Conservation (phyloP, 2,797 vertebrate genomes). For the Micromesistius poutassou region DNA sequence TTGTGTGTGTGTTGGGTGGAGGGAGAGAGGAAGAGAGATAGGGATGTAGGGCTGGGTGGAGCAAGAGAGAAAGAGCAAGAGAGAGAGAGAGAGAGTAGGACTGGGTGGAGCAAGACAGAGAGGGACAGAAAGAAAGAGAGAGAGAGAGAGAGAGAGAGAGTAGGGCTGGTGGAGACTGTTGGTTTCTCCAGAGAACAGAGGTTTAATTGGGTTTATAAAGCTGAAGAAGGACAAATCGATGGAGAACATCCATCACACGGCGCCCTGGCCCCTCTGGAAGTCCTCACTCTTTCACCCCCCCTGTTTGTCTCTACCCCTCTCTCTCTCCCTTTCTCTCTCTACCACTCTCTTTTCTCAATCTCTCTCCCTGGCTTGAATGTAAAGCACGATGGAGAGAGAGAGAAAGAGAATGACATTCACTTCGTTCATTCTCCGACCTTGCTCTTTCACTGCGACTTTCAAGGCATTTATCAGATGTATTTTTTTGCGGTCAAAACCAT, state of each 20-base stretch:
- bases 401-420: too few relatives aligned
- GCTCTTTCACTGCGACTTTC: too few relatives aligned
- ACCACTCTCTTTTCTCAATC: too few relatives aligned
- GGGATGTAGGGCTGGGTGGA: too few relatives aligned
- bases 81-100: conserved; percentile 33
- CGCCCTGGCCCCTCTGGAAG: conserved; percentile 43
- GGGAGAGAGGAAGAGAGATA: not conserved
- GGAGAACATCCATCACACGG: conserved; percentile 60
- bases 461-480: too few relatives aligned
- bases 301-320: not conserved
- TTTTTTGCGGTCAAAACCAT: too few relatives aligned
- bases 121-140: conserved; percentile 22
- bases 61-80: conserved; percentile 37
- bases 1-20: not conserved
- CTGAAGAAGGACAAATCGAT: conserved; percentile 61
- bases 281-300: conserved; percentile 45
- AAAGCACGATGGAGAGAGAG: too few relatives aligned
- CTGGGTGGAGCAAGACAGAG: not conserved
- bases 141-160: conserved; percentile 42
- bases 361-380: too few relatives aligned
- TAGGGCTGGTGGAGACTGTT: conserved; percentile 2
- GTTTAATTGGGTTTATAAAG: conserved; percentile 72
- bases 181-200: conserved; percentile 44
- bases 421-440: too few relatives aligned
- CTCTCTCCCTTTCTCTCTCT: not conserved